A percentile compares a stretch with the other conserved stretches of the same genome.
Evolutionary conservation across 1,140 invertebrate genomes (phyloP).

Genomic region (Onthophagus taurus): DNA sequence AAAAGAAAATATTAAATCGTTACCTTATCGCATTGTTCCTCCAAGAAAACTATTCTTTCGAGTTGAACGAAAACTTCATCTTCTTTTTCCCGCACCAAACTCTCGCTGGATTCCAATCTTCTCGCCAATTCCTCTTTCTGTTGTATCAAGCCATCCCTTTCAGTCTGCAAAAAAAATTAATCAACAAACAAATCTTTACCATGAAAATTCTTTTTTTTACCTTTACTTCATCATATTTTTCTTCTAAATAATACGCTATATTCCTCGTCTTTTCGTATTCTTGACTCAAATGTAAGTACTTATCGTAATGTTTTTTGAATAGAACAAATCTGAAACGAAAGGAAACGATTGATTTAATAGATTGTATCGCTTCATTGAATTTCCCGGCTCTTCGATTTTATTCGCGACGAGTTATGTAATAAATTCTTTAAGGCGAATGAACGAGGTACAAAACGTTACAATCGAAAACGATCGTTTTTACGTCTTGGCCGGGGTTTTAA

Average conservation of each 20-base stretch:
- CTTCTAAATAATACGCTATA: slow-evolving; percentile 53
- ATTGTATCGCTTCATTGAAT: no score
- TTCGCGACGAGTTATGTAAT: no score
- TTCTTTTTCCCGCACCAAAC: slow-evolving; percentile 49
- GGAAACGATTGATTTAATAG: neutral
- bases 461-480: no score
- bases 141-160: slow-evolving; percentile 46
- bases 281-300: slow-evolving; percentile 49
- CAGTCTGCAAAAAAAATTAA: slow-evolving; percentile 40
- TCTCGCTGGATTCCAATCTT: slow-evolving; percentile 45
- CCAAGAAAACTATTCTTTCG: slow-evolving; percentile 47
- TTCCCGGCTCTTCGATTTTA: no score
- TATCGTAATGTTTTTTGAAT: slow-evolving; percentile 56
- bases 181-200: neutral
- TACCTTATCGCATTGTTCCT: slow-evolving; percentile 49
- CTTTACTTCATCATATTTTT: slow-evolving; percentile 58
- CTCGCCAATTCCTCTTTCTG: slow-evolving; percentile 41
- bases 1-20: no score
- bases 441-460: no score
- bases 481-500: no score
- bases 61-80: slow-evolving; percentile 53
- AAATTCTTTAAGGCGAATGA: no score
- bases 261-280: slow-evolving; percentile 54
- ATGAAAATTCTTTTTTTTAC: slow-evolving; percentile 33
- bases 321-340: slow-evolving; percentile 46